A percentile compares a stretch with the other conserved stretches of the same genome.
phyloP scores from a whole-genome alignment of 2,113 vertebrate species.

The Alectura lathami region DNA sequence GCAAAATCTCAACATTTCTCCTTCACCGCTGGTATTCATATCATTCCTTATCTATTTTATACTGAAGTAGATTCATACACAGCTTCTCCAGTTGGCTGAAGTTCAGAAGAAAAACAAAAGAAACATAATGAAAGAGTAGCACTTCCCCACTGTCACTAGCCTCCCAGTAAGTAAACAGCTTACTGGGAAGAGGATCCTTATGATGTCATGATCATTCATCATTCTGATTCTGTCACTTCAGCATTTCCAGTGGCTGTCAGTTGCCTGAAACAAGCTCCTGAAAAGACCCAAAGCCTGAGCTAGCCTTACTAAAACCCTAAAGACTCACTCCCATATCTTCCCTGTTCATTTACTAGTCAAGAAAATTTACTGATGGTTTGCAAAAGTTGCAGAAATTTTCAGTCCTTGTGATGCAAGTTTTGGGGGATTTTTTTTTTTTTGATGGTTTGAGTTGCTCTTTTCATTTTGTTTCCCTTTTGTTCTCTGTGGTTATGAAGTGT shows the following conservation, averaged over 20 bases:
- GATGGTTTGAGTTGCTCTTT: background rate
- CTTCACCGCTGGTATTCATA: fast-evolving
- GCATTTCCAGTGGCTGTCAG: constrained; percentile 17
- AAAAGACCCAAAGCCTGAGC: background rate
- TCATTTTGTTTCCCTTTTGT: constrained; percentile 12
- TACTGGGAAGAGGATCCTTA: constrained; percentile 3
- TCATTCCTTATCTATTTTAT: background rate
- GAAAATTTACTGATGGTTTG: background rate
- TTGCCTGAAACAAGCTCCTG: background rate
- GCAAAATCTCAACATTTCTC: background rate
- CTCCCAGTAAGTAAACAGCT: background rate
- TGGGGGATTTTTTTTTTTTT: background rate
- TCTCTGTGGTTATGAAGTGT: background rate
- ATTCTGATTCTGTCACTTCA: constrained; percentile 8
- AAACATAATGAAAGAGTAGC: background rate
- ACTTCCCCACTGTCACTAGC: background rate
- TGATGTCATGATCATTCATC: background rate
- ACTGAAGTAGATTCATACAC: background rate
- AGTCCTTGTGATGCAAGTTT: background rate
- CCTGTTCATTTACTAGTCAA: background rate
- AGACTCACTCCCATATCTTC: background rate
- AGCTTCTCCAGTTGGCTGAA: background rate
- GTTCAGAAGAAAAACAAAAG: background rate
- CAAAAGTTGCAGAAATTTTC: background rate
- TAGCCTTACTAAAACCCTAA: background rate